A percentile compares a stretch with the other conserved stretches of the same genome.
Evolutionary conservation across 23 tunicate species (phyloP).

Genomic region (Halocynthia aurantium): DNA sequence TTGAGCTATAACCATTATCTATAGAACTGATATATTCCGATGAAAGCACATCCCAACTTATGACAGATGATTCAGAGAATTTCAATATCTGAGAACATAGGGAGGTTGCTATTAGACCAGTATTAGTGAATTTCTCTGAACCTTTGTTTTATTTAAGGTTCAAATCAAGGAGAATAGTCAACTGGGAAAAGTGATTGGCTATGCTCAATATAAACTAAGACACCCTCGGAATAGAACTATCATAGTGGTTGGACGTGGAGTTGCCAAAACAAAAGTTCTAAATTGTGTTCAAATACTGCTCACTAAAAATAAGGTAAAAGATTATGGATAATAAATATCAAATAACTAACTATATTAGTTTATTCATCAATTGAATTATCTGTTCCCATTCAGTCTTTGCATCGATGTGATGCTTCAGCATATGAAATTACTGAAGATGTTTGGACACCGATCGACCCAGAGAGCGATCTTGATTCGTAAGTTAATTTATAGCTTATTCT

Average conservation of each 20-base stretch:
- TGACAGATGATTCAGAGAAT: too few relatives aligned
- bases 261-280: constrained; percentile 14
- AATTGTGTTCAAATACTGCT: constrained; percentile 48
- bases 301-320: constrained; percentile 11
- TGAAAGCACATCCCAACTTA: too few relatives aligned
- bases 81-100: too few relatives aligned
- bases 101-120: too few relatives aligned
- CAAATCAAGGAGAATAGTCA: constrained; percentile 35
- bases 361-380: not conserved
- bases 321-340: not conserved
- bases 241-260: constrained; percentile 35
- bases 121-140: too few relatives aligned
- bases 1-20: too few relatives aligned
- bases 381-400: constrained; percentile 20
- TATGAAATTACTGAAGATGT: constrained; percentile 55
- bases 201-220: constrained; percentile 34
- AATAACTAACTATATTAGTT: not conserved
- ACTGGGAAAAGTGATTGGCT: constrained; percentile 44
- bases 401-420: constrained; percentile 40
- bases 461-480: constrained; percentile 25
- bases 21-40: too few relatives aligned
- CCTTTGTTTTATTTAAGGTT: constrained; percentile 21
- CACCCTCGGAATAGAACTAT: constrained; percentile 11
- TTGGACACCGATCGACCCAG: constrained; percentile 43
- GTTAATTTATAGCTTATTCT: not conserved